Percentiles rank a stretch among this genome's conserved stretches.
These are phyloP conservation scores for Gymnobelideus leadbeateri DNA, from an alignment of 2,113 vertebrate genomes.

Conservation along the genomic window DNA sequence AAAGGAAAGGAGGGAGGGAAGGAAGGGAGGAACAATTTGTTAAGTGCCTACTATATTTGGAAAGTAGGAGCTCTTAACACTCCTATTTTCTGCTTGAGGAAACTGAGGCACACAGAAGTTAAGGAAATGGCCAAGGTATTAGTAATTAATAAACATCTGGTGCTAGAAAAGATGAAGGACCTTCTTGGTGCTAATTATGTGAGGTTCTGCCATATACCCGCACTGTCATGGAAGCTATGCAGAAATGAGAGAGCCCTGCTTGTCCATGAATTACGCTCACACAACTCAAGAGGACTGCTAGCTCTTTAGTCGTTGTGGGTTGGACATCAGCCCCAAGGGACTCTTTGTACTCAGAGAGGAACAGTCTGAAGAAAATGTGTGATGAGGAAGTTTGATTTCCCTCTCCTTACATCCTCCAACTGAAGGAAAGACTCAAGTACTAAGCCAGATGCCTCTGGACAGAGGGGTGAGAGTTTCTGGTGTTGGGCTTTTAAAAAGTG, in stretches of 20 bases:
- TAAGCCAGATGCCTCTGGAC: background rate
- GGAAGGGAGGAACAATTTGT: background rate
- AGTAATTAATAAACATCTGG: background rate
- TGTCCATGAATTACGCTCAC: conserved; percentile 47
- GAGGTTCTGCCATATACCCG: conserved; percentile 32
- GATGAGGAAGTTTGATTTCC: background rate
- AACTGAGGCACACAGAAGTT: background rate
- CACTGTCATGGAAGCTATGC: conserved; percentile 34
- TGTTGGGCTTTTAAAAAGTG: background rate
- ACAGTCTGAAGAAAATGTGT: background rate
- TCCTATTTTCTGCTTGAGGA: background rate
- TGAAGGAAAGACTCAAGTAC: background rate
- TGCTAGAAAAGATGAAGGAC: background rate
- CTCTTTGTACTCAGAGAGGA: conserved; percentile 16
- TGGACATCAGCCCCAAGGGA: conserved; percentile 10
- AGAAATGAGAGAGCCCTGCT: conserved; percentile 30
- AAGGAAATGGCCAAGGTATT: background rate
- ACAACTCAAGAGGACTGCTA: conserved; percentile 16
- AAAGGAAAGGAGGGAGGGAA: background rate
- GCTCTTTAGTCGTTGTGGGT: background rate
- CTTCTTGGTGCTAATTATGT: background rate
- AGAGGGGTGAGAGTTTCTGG: background rate
- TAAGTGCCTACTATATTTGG: background rate
- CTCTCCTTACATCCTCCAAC: background rate
- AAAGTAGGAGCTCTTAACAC: background rate